Evolutionary conservation across 2,888 invertebrate genomes (phyloP), one percentile per base, ranked within the genome.

Genomic region (Coelinius sp.): DNA sequence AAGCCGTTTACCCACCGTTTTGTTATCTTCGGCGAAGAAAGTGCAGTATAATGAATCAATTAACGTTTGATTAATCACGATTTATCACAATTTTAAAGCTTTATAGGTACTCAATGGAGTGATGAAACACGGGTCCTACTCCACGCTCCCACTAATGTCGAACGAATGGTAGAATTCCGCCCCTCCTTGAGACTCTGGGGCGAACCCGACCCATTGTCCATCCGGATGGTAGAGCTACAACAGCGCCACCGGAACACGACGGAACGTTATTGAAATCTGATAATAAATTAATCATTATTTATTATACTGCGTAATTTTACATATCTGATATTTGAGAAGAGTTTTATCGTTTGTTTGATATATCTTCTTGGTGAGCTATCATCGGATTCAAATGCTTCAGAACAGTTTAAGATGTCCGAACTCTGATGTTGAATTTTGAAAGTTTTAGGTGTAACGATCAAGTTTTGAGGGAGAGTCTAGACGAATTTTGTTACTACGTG

Each of bases 191-290:
- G 1, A 8, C 14, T 49, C 17, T 49, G 20, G 17, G 20, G 10
- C 35, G 27, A 35, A 22, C 49, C 17, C 22, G n/a, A n/a, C n/a
- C 25, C 22, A 10, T 31, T 59, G 35, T n/a, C 59, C 6, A 59
- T 35, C 27, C 59, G 59, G 59, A 59, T 59, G 35, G 17, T 5
- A 59, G 31, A 3, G 6, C 35, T 35, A 14, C 59, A 12, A 31
- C 59, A 59, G 59, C 59, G 59, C 59, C 59, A 59, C 59, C 59
- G 59, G 59, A 59, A 59, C 59, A 59, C 35, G 4, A 59, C 59
- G 59, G 59, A 59, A 8, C 12, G 6, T 35, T 12, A 1, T 17
- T 7, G 1, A 59, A 17, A 31, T 35, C 17, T 59, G 2, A 31
- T 5, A 35, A 59, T 35, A 49, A 49, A 49, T 49, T 49, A 49